These are phyloP conservation scores for Crioceris asparagi DNA, from an alignment of 2,888 invertebrate genomes.

Conservation along the genomic window DNA sequence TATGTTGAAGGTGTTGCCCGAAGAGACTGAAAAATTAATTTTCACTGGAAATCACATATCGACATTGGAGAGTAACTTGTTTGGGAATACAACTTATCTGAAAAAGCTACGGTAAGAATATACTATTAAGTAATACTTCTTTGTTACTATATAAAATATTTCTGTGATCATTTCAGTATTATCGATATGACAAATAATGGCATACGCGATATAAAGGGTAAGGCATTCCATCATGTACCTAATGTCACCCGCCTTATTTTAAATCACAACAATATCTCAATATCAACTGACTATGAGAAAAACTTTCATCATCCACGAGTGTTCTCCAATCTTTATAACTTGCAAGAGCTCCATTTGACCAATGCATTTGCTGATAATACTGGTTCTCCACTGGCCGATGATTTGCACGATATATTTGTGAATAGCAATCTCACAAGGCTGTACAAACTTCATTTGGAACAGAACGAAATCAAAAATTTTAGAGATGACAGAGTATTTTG, in stretches of 20 bases:
- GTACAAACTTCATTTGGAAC: constrained; percentile 62
- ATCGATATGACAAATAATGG: constrained; percentile 67
- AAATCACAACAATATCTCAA: constrained; percentile 59
- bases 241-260: constrained; percentile 57
- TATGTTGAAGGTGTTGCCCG: constrained; percentile 51
- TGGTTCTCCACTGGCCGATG: constrained; percentile 48
- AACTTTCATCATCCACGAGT: constrained; percentile 55
- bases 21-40: constrained; percentile 55
- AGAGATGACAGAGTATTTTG: constrained; percentile 58
- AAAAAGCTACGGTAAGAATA: constrained; percentile 26
- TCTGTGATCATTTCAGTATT: constrained; percentile 37
- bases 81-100: constrained; percentile 42
- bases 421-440: constrained; percentile 55
- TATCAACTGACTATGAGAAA: constrained; percentile 45
- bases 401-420: constrained; percentile 60
- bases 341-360: constrained; percentile 60
- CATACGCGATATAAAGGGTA: constrained; percentile 59
- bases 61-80: constrained; percentile 58
- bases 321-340: constrained; percentile 57
- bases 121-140: neutral
- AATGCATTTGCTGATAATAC: constrained; percentile 57
- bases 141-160: neutral
- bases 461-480: constrained; percentile 61
- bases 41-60: constrained; percentile 59
- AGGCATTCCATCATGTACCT: constrained; percentile 62